These are phyloP conservation scores for Hydractinia symbiolongicarpus DNA, from an alignment of 30 jellyfish, hydroid and myxozoan genomes.

Conservation along the genomic window DNA sequence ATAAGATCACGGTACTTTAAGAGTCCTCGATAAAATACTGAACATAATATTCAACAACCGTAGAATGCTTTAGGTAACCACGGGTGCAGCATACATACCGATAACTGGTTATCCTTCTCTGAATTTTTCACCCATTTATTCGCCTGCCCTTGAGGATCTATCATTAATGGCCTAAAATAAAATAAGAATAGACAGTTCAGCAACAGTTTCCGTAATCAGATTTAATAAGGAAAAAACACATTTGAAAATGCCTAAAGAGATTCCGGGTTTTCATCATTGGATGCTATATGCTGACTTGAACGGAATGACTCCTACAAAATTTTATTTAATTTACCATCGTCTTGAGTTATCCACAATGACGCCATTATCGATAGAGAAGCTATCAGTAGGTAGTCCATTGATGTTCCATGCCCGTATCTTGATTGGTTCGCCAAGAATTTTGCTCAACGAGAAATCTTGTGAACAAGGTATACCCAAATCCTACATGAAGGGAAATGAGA, in stretches of 20 bases:
- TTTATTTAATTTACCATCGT: constrained; percentile 50
- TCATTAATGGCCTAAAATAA: constrained; percentile 74
- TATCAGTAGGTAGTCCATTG: constrained; percentile 93
- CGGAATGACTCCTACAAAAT: too few species aligned
- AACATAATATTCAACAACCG: too few species aligned
- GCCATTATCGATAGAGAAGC: constrained; percentile 86
- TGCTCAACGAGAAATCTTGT: constrained; percentile 70
- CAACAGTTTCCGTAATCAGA: background rate
- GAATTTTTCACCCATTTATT: constrained; percentile 95
- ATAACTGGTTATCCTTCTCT: constrained; percentile 75
- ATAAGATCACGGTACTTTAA: too few species aligned
- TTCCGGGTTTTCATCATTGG: too few species aligned
- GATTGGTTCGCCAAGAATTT: constrained; percentile 90
- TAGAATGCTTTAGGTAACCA: too few species aligned
- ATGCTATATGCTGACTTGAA: too few species aligned
- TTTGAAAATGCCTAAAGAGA: too few species aligned
- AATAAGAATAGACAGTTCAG: background rate
- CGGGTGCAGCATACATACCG: constrained; percentile 35
- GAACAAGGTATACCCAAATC: constrained; percentile 77
- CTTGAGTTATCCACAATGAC: constrained; percentile 93
- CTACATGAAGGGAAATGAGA: constrained; percentile 19
- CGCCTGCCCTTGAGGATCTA: constrained; percentile 98
- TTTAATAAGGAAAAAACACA: too few species aligned
- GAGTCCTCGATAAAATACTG: too few species aligned
- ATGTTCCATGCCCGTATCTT: constrained; percentile 96